These are phyloP conservation scores for Tetheella fluctuosa DNA, from an alignment of 2,888 invertebrate species.

Conservation along the genomic window DNA sequence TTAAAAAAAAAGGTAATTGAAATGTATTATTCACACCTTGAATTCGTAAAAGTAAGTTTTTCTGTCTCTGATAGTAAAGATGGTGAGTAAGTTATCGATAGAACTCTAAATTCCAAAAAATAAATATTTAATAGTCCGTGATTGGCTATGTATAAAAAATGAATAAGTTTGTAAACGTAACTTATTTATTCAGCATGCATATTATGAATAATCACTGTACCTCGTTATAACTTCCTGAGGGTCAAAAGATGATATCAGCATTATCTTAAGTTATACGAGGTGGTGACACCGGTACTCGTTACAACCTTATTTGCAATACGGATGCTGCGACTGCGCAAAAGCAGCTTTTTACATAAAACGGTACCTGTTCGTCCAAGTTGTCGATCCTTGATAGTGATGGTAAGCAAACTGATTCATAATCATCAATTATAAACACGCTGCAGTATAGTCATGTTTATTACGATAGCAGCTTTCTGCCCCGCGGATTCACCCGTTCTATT, in stretches of 20 bases:
- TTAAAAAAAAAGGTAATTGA: neutral
- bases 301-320: constrained; percentile 12
- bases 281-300: neutral
- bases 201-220: too few species aligned
- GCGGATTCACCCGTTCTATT: too few species aligned
- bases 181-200: neutral
- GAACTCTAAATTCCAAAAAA: too few species aligned
- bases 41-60: too few species aligned
- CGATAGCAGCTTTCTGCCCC: neutral
- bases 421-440: neutral
- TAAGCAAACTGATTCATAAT: neutral
- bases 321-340: neutral
- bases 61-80: too few species aligned
- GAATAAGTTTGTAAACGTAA: too few species aligned
- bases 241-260: neutral
- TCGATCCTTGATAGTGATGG: constrained; percentile 6
- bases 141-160: too few species aligned
- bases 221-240: neutral
- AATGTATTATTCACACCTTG: too few species aligned
- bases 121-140: too few species aligned
- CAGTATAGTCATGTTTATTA: neutral
- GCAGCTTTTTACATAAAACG: constrained; percentile 10
- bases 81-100: too few species aligned
- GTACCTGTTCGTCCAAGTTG: neutral
- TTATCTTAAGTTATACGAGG: neutral